These are phyloP conservation scores for Poecilobothrus nobilitatus DNA, from an alignment of 2,888 invertebrate species.

Conservation along the genomic window DNA sequence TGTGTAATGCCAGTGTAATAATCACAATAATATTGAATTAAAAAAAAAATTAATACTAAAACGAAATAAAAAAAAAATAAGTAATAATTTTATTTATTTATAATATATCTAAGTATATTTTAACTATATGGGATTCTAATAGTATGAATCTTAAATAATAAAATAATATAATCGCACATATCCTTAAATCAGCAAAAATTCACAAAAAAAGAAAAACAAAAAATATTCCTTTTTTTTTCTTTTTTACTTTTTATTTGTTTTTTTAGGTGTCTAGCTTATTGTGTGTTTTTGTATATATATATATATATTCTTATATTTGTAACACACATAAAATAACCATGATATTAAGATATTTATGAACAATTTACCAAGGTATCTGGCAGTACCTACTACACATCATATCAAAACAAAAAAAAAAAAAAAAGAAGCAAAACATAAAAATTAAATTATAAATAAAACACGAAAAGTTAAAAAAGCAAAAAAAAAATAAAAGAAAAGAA, in stretches of 20 bases:
- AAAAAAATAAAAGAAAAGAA: neutral
- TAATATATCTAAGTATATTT: too few relatives aligned
- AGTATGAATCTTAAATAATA: too few relatives aligned
- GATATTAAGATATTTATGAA: constrained; percentile 1
- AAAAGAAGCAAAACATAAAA: neutral
- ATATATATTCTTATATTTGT: neutral
- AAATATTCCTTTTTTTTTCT: neutral
- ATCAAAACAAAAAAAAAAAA: neutral
- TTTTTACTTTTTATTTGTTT: neutral
- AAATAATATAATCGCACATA: neutral
- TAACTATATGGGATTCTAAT: too few relatives aligned
- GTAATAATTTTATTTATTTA: neutral
- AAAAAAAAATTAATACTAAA: neutral
- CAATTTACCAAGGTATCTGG: neutral
- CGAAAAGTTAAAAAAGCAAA: neutral
- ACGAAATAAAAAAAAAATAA: neutral
- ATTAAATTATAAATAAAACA: neutral
- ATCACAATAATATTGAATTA: neutral
- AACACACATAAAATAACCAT: neutral
- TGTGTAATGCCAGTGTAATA: neutral
- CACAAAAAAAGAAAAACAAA: neutral
- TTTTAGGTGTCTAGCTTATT: neutral
- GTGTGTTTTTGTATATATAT: neutral
- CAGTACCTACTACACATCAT: neutral
- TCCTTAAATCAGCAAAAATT: constrained; percentile 1